These are phyloP conservation scores for Pseudorasbora parva DNA, from an alignment of 2,113 vertebrate genomes.

Conservation along the genomic window DNA sequence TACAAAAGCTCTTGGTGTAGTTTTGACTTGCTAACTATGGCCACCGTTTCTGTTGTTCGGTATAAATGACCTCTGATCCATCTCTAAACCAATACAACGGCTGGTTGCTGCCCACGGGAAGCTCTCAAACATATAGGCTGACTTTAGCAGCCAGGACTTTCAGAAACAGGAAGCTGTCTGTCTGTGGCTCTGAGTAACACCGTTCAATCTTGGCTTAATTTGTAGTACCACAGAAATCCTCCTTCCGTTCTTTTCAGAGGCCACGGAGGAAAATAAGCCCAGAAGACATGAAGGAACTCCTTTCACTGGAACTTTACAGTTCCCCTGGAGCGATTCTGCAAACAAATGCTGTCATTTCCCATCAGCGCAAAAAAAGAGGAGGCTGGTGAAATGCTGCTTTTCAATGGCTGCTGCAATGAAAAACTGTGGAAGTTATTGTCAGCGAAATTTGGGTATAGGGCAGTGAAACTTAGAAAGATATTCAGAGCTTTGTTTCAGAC, in stretches of 20 bases:
- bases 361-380: not conserved
- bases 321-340: not conserved
- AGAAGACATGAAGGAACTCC: conserved; percentile 8
- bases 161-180: conserved; percentile 2
- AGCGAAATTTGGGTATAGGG: not conserved
- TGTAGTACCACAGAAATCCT: not conserved
- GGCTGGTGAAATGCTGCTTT: not conserved
- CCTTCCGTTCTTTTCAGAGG: not conserved
- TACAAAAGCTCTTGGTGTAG: not conserved
- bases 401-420: not conserved
- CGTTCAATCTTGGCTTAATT: not conserved
- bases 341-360: conserved; percentile 25
- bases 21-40: not conserved
- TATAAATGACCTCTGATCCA: not conserved
- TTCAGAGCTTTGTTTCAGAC: not conserved
- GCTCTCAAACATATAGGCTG: not conserved
- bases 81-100: not conserved
- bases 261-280: not conserved
- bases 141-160: not conserved
- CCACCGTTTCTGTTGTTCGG: not conserved
- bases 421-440: not conserved
- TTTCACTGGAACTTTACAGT: conserved; percentile 11
- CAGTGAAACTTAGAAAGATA: not conserved
- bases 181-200: not conserved
- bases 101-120: not conserved